Percentiles rank a stretch among this genome's conserved stretches.
Conservation (phyloP, 2,797 vertebrate species). For the Harpagifer antarcticus region DNA sequence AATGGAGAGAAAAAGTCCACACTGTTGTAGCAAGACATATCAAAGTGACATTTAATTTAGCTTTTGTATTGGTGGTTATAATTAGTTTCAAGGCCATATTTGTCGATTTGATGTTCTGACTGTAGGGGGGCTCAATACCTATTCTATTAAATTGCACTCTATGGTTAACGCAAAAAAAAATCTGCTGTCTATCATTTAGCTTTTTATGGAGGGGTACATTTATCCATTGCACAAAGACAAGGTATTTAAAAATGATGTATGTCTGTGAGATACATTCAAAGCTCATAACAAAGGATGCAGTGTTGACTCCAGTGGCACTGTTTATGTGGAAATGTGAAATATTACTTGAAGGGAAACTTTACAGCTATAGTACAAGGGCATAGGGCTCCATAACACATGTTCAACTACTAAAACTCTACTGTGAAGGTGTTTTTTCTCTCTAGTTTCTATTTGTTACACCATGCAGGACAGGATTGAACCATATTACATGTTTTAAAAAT, state of each 20-base stretch:
- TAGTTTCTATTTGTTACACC: conserved; percentile 21
- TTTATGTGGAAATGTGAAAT: conserved; percentile 14
- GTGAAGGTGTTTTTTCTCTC: conserved; percentile 11
- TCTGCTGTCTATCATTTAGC: not conserved
- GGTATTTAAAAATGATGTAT: not conserved
- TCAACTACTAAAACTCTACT: conserved; percentile 18
- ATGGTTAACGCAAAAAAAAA: no score
- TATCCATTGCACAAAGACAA: not conserved
- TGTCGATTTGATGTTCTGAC: conserved; percentile 6
- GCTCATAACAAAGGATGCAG: not conserved
- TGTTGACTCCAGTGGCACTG: conserved; percentile 6
- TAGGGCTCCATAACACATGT: conserved; percentile 15
- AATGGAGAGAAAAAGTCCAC: not conserved
- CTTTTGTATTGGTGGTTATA: not conserved
- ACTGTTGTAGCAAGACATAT: not conserved
- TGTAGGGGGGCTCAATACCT: not conserved
- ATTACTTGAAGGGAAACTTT: conserved; percentile 19
- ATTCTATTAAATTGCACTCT: no score
- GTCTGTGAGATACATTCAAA: conserved; percentile 13
- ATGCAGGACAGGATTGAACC: conserved; percentile 17
- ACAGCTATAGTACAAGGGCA: conserved; percentile 4
- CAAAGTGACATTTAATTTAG: not conserved
- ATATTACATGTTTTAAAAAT: conserved; percentile 7
- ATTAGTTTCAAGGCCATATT: conserved; percentile 32
- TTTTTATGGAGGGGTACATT: not conserved